Evolutionary conservation across 2,888 invertebrate genomes (phyloP), one percentile per base, ranked within the genome.

Genomic region (Bombylius major): DNA sequence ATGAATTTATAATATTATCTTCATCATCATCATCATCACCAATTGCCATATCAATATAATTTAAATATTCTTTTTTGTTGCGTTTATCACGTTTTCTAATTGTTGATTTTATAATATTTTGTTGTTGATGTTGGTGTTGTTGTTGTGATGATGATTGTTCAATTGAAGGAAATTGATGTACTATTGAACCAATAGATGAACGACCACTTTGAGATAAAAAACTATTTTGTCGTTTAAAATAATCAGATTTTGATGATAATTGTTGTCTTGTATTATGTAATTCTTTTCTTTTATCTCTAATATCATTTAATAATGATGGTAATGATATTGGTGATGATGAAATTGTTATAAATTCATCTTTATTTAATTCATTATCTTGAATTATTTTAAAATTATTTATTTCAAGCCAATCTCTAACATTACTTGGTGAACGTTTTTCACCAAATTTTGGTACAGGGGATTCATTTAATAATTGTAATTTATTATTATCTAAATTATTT

Each of bases 341-440:
- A 11, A 7, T 5, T 36, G 34, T 5, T 3, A 8, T 7, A 7
- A 36, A 36, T 7, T 42, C 39, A 42, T 42, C 39, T 42, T 11
- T 42, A 42, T 42, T 42, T 11, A 11, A 42, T 42, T 42, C 39
- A 11, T 8, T 4, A 11, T 42, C 39, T 42, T 42, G 39, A 2
- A 42, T 11, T 11, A 42, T 11, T 42, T 42, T 42, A 11, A 42
- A 42, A 52, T 60, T 56, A 47, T 73, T 72, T 47, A 73, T 59
- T 54, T 73, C 71, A 52, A 74, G 65, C 73, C 73, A 74, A 63
- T 74, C 73, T 56, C 65, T 66, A 13, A 74, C 73, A 57, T 73
- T 73, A 61, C 69, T 72, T 36, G 73, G 73, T 45, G 73, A 73
- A 31, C 70, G 68, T 14, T 66, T 67, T 11, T 73, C 70, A 14